Base-by-base conservation (phyloP, 2,113 vertebrate genomes). In the Tyto alba region DNA sequence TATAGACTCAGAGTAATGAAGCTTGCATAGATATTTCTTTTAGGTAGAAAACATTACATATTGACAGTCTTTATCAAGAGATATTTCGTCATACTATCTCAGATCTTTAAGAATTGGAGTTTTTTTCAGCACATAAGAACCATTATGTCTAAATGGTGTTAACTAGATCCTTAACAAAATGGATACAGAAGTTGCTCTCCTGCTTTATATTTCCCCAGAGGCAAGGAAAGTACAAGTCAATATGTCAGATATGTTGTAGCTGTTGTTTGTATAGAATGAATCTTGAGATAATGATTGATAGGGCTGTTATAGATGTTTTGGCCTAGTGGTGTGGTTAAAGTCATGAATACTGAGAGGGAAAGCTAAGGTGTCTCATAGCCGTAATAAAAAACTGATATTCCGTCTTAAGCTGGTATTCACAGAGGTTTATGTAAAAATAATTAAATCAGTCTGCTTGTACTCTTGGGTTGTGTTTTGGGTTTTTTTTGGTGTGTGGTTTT, bases 211-310 rank as follows among this genome's bases (percentile, higher is more conserved):
- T 91, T 95, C 17, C 10, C 15, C 38, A 67, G n/a, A 63, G 29
- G 34, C 47, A 81, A 52, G n/a, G 57, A 16, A 34, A 59, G 36
- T 75, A 40, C n/a, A 76, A 71, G 32, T 75, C 60, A 57, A 0
- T 93, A 62, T 19, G 30, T 88, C 62, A 73, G 64, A 47, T 89
- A 19, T 23, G 9, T 62, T 88, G 29, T 66, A 80, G 22, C 79
- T 66, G 43, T 48, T 93, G 52, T 68, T 92, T 63, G 36, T 90
- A 7, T 40, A 62, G 71, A 84, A 64, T 74, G 73, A 76, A 57
- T 85, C 27, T 34, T 67, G 72, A 75, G 45, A 78, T 83, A 43
- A 30, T 56, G 79, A 41, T 91, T 93, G 85, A 69, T 95, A 72
- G 53, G 18, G 23, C 57, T 93, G 12, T 88, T 82, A 2, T 2